These are phyloP conservation scores for Sinelater perroti DNA, from an alignment of 2,888 invertebrate species.

Conservation along the genomic window DNA sequence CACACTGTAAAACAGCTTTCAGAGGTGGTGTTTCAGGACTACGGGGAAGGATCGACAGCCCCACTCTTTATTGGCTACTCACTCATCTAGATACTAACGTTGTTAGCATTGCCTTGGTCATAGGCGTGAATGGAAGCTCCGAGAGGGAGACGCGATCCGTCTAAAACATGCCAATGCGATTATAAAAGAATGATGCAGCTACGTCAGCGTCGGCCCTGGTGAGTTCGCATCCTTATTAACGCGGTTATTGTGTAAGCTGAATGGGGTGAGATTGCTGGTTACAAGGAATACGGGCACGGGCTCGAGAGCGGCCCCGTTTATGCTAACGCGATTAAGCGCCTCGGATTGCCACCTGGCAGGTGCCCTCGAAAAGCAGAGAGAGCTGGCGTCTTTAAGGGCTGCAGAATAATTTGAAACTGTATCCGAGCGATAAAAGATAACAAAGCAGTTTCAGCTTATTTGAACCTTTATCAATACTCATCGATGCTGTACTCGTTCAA, in stretches of 20 bases:
- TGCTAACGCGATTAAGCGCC: too few species aligned
- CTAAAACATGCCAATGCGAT: conserved; percentile 36
- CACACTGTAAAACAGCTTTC: conserved; percentile 43
- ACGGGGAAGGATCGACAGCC: conserved; percentile 44
- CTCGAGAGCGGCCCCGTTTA: too few species aligned
- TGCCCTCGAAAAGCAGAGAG: too few species aligned
- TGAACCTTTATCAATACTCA: too few species aligned
- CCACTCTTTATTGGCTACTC: conserved; percentile 56
- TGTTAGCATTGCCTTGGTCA: conserved; percentile 57
- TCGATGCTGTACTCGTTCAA: too few species aligned
- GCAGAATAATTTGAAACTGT: too few species aligned
- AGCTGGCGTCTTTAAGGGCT: too few species aligned
- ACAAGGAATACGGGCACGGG: background rate
- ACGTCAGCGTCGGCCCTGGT: conserved; percentile 19
- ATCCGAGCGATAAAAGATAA: too few species aligned
- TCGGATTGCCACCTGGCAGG: too few species aligned
- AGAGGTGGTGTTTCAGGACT: conserved; percentile 47
- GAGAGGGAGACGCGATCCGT: conserved; percentile 32
- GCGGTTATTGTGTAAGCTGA: conserved; percentile 16
- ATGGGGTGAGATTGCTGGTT: conserved; percentile 14
- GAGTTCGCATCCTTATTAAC: conserved; percentile 21
- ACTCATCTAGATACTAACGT: conserved; percentile 58
- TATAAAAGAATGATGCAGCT: conserved; percentile 33
- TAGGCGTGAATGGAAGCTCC: conserved; percentile 45
- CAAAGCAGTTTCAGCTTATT: too few species aligned